Conservation (phyloP, 2,797 vertebrate genomes). For the Ptychobarbus kaznakovi region DNA sequence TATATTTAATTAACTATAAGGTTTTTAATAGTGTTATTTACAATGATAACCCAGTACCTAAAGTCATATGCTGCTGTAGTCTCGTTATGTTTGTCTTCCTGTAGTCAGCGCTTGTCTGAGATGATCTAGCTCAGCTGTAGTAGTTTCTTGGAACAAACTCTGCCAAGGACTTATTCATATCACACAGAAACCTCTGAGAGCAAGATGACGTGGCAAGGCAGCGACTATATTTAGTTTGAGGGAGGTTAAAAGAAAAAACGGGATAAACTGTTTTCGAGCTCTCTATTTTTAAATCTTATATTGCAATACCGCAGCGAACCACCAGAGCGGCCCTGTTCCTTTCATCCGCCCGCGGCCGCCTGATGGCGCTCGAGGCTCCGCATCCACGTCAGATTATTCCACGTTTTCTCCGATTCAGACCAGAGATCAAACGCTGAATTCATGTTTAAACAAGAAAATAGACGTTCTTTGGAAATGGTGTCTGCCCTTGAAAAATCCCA, state of each 20-base stretch:
- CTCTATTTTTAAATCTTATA: conserved; percentile 63
- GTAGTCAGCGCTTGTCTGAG: conserved; percentile 2
- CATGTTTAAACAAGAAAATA: conserved; percentile 70
- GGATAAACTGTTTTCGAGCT: conserved; percentile 74
- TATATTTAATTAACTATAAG: background rate
- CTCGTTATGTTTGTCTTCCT: background rate
- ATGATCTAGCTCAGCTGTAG: background rate
- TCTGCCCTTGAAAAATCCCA: conserved; percentile 68
- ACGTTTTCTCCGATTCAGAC: background rate
- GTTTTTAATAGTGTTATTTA: background rate
- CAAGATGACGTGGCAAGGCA: conserved; percentile 80
- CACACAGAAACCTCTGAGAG: conserved; percentile 57
- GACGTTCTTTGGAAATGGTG: conserved; percentile 62
- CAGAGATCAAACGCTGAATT: conserved; percentile 48
- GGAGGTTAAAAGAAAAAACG: conserved; percentile 61
- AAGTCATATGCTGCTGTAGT: background rate
- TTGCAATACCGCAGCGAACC: conserved; percentile 64
- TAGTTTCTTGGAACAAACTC: conserved; percentile 43
- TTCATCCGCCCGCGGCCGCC: conserved; percentile 44
- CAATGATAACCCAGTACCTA: background rate
- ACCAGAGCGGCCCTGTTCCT: conserved; percentile 56
- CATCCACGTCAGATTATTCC: conserved; percentile 48
- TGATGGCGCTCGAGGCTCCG: conserved; percentile 54
- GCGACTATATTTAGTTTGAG: conserved; percentile 76
- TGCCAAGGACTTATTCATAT: conserved; percentile 54